Base-by-base conservation (phyloP, 2,113 vertebrate genomes). In the Bufo gargarizans region DNA sequence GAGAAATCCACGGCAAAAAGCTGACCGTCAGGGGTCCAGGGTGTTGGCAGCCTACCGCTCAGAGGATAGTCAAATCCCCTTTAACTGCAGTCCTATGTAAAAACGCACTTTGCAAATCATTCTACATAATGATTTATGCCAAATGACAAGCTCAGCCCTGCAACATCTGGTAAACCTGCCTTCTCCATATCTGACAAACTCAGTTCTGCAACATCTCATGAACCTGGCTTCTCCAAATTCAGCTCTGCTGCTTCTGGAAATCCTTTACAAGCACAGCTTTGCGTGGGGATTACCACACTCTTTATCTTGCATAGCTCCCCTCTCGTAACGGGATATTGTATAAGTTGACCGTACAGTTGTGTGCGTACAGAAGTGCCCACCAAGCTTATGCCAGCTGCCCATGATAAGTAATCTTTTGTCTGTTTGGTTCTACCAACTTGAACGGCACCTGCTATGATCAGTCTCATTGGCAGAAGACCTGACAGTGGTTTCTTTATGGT, bases 341-440 rank as follows among this genome's bases (percentile, higher is more conserved):
- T 59, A 65, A 65, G 43, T 43, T 20, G 8, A 49, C 11, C 11
- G 14, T 45, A n/a, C 45, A 47, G 43, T 50, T 67, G 61, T 22
- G 61, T 22, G 14, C 9, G n/a, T 53, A 22, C 43, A 67, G 47
- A 9, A 53, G 11, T 22, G 47, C 19, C 13, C 47, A 12, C 10
- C 13, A 4, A n/a, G 10, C n/a, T 14, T 53, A 83, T 83, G 65
- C 47, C 61, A 83, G 81, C 47, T 83, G 81, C 45, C 22, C 10
- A 22, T 22, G 5, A 83, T 50, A 83, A 83, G 53, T n/a, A 47
- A 69, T 53, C 58, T 65, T 82, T 82, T 65, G 80, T 82, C 20
- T 47, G 22, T 63, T 17, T 63, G 49, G 58, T 67, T 67, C 45
- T 67, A 20, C 3, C 17, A 80, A 16, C 55, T 58, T 80, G 2